phyloP scores from a whole-genome alignment of 2,113 vertebrate species.

The Oncorhynchus tshawytscha region DNA sequence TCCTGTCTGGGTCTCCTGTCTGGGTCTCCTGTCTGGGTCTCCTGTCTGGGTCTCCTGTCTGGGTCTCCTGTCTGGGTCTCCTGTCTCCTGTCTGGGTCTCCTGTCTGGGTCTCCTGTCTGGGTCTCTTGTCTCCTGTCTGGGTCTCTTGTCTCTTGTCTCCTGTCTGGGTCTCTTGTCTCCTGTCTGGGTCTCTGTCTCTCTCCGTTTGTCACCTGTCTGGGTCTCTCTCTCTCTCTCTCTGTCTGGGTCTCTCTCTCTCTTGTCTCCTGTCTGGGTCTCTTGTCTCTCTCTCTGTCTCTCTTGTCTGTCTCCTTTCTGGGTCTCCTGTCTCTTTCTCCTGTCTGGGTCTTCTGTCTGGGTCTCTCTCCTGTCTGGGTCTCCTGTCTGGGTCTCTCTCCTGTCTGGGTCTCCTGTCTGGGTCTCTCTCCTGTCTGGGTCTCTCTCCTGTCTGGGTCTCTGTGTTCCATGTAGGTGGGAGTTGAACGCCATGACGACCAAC shows the following conservation, averaged over 20 bases:
- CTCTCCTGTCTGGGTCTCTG: background rate
- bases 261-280: background rate
- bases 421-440: no score
- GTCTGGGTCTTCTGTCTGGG: background rate
- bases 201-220: background rate
- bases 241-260: no score
- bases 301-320: background rate
- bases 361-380: no score
- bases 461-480: slow-evolving; percentile 85
- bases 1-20: background rate
- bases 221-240: background rate
- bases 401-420: no score
- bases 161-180: background rate
- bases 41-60: background rate
- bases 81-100: no score
- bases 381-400: no score
- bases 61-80: background rate
- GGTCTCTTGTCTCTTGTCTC: background rate
- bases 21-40: no score
- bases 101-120: no score
- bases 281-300: no score
- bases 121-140: no score
- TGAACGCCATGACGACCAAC: slow-evolving; percentile 99
- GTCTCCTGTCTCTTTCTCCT: background rate
- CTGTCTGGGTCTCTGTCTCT: background rate